Percentiles rank a stretch among this genome's conserved stretches.
Evolutionary conservation across 2,888 invertebrate species (phyloP).

Genomic region (Sphaeridia pumilis): DNA sequence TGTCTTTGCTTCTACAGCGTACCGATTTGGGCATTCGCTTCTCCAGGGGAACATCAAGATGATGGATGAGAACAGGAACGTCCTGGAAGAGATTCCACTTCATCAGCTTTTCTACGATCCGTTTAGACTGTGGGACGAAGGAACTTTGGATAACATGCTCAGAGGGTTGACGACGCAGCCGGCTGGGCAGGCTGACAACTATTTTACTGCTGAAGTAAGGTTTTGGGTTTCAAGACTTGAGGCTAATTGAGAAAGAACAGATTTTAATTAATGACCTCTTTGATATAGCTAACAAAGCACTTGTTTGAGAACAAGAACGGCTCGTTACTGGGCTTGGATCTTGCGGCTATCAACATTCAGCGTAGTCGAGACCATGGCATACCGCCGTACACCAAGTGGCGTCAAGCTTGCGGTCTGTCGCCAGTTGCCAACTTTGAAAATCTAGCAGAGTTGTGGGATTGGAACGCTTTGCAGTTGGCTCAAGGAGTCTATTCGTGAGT

Average conservation of each 20-base stretch:
- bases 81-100: slow-evolving; percentile 53
- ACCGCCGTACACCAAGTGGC: slow-evolving; percentile 45
- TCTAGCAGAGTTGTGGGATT: slow-evolving; percentile 44
- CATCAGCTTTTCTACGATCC: slow-evolving; percentile 73
- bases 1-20: slow-evolving; percentile 12
- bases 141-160: slow-evolving; percentile 53
- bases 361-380: slow-evolving; percentile 50
- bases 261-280: too few species aligned
- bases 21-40: slow-evolving; percentile 34
- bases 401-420: slow-evolving; percentile 44
- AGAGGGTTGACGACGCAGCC: slow-evolving; percentile 55
- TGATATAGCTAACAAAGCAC: slow-evolving; percentile 54
- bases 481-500: slow-evolving; percentile 53
- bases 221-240: too few species aligned
- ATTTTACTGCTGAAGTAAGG: slow-evolving; percentile 51
- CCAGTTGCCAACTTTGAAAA: slow-evolving; percentile 42
- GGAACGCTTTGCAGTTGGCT: slow-evolving; percentile 51
- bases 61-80: slow-evolving; percentile 45
- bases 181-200: slow-evolving; percentile 51
- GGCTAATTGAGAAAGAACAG: too few species aligned
- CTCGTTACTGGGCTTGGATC: slow-evolving; percentile 43
- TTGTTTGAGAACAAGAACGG: slow-evolving; percentile 50
- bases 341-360: slow-evolving; percentile 47
- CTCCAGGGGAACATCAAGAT: slow-evolving; percentile 57
- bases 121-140: slow-evolving; percentile 53